These are phyloP conservation scores for Embidobia sp. DNA, from an alignment of 2,888 invertebrate genomes.

Conservation along the genomic window DNA sequence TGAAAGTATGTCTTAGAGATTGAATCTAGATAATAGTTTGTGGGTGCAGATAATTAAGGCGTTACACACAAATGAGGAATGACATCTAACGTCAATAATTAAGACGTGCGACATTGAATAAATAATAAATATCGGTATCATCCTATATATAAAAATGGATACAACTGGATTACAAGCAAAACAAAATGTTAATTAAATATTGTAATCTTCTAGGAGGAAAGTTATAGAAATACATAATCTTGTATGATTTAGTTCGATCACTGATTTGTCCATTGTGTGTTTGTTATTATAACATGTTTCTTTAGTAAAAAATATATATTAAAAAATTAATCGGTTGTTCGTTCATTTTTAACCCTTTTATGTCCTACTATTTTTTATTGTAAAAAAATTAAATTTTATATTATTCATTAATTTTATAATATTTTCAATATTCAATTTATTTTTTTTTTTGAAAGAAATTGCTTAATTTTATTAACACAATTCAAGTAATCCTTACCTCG, in stretches of 20 bases:
- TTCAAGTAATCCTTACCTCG: no score
- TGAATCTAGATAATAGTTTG: slow-evolving; percentile 30
- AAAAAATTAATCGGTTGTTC: no score
- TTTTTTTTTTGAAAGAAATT: no score
- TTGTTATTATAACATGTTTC: slow-evolving; percentile 84
- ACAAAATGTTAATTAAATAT: slow-evolving; percentile 73
- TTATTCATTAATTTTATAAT: no score
- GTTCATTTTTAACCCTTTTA: no score
- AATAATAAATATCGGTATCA: slow-evolving; percentile 74
- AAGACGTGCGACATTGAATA: slow-evolving; percentile 67
- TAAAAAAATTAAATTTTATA: no score
- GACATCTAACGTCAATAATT: slow-evolving; percentile 18
- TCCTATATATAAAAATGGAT: slow-evolving; percentile 76
- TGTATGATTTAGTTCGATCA: slow-evolving; percentile 77
- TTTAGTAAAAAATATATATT: slow-evolving; percentile 82
- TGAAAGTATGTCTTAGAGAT: slow-evolving; percentile 36
- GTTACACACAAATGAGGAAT: no score
- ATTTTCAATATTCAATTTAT: no score
- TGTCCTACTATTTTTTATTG: no score
- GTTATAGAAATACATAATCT: slow-evolving; percentile 77
- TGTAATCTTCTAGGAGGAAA: slow-evolving; percentile 78
- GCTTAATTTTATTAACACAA: no score
- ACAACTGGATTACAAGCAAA: slow-evolving; percentile 43
- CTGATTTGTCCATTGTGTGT: slow-evolving; percentile 84
- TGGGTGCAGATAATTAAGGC: background rate